Evolutionary conservation across 2,888 invertebrate species (phyloP), one percentile per base, ranked within the genome.

Genomic region (Meloe dianella): DNA sequence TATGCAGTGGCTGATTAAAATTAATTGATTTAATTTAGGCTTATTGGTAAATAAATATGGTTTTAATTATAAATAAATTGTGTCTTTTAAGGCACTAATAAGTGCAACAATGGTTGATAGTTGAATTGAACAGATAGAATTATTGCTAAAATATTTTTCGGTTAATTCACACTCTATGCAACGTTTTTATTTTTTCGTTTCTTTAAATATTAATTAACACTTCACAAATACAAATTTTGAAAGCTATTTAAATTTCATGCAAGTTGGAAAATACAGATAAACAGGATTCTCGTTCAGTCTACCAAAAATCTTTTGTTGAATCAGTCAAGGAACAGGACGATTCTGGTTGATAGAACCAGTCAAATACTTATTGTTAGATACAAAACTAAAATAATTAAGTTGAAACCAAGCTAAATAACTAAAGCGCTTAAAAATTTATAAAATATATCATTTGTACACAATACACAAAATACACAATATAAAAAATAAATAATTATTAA

Each of bases 101-200:
- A 73, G 73, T 74, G 74, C 73, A 71, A 63, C 63, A 64, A 64
- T 70, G 71, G 63, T 66, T 69, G n/a, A 67, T 70, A 86, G 27
- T 60, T 57, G 61, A 62, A 68, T 71, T 70, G 68, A 71, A 71
- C 71, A 66, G 66, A 64, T 63, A 20, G 51, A 27, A 30, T 63
- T 67, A 67, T 67, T 66, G 66, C 66, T 66, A 63, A n/a, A 63
- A 63, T 58, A 47, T 38, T 65, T 27, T 32, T 32, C 17, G 14
- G 30, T 47, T 61, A 54, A 59, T 66, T 35, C 20, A 60, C 27
- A 20, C 27, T 38, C 38, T 59, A 38, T 20, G 30, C 17, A 30
- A 65, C 57, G 27, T 62, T 56, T 41, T 38, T 20, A n/a, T 10
- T 35, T 35, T 35, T 51, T 51, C 54, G 1, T 27, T 61, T 20